These are phyloP conservation scores for Wiebesia pumilae DNA, from an alignment of 1,140 invertebrate species.

Conservation along the genomic window DNA sequence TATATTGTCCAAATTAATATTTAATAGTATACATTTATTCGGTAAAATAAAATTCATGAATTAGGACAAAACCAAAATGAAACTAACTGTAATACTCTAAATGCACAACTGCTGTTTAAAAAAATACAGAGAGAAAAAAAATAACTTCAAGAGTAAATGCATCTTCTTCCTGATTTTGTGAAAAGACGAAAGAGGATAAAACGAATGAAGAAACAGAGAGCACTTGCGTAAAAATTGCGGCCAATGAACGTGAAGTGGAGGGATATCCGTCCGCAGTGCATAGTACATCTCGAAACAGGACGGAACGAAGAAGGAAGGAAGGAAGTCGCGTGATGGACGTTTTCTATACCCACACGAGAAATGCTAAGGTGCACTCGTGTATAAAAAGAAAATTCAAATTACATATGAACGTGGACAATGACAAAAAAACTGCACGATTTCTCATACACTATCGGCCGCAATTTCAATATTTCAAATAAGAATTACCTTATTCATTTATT, in stretches of 20 bases:
- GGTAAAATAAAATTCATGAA: not conserved
- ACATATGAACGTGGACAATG: not conserved
- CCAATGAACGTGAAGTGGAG: not conserved
- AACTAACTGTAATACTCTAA: not conserved
- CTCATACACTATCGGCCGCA: not conserved
- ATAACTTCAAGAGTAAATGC: not conserved
- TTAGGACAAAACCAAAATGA: not conserved
- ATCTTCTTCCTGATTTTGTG: slow-evolving; percentile 22
- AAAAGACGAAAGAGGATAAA: slow-evolving; percentile 2
- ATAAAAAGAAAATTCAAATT: slow-evolving; percentile 26
- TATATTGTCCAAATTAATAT: not conserved
- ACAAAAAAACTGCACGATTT: not conserved
- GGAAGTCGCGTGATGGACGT: slow-evolving; percentile 49
- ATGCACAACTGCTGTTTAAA: not conserved
- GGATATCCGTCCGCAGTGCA: slow-evolving; percentile 35
- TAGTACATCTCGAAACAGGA: slow-evolving; percentile 14
- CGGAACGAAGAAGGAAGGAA: slow-evolving; percentile 44
- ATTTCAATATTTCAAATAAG: not conserved
- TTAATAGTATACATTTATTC: not conserved
- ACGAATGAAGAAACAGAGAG: not conserved
- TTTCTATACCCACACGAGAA: not conserved
- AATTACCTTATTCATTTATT: too few relatives aligned
- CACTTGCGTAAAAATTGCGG: slow-evolving; percentile 4
- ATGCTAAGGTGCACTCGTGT: not conserved
- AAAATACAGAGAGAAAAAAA: not conserved